Evolutionary conservation across 2,888 invertebrate species (phyloP).

Genomic region (Zaprionus lineosus): DNA sequence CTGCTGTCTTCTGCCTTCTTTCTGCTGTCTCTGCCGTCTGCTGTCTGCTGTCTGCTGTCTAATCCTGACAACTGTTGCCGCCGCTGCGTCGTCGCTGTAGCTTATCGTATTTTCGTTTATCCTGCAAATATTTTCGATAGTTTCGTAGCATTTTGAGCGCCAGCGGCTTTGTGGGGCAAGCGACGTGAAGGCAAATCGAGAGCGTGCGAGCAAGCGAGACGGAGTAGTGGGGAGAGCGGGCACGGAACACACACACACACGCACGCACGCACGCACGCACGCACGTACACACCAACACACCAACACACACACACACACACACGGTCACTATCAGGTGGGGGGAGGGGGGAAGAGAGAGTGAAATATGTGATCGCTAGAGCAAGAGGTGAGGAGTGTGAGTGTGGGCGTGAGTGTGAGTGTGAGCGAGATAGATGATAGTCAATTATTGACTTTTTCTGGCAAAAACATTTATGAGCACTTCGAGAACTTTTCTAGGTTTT

Average conservation of each 20-base stretch:
- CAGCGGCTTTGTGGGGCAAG: constrained; percentile 43
- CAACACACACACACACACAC: no score
- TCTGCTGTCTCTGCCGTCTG: constrained; percentile 20
- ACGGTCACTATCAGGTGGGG: no score
- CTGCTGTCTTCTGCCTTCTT: constrained; percentile 24
- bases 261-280: no score
- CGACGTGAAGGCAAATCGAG: constrained; percentile 21
- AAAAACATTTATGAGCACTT: constrained; percentile 64
- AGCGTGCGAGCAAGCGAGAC: constrained; percentile 23
- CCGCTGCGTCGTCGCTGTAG: constrained; percentile 73
- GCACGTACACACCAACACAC: no score
- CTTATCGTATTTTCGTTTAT: constrained; percentile 79
- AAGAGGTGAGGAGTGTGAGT: background rate
- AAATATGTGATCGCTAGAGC: background rate
- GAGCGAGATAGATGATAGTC: constrained; percentile 20
- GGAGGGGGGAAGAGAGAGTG: constrained; percentile 9
- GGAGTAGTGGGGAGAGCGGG: constrained; percentile 14
- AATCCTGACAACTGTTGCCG: constrained; percentile 65
- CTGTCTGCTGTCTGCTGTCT: constrained; percentile 30
- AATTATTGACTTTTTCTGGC: constrained; percentile 52
- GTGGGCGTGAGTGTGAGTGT: constrained; percentile 13
- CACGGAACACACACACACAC: no score
- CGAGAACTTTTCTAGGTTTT: constrained; percentile 33
- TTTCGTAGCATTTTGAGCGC: constrained; percentile 80
- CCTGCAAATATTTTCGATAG: constrained; percentile 78